phyloP scores from a whole-genome alignment of 35 echinoderm and acorn worm species.

The Apostichopus japonicus region DNA sequence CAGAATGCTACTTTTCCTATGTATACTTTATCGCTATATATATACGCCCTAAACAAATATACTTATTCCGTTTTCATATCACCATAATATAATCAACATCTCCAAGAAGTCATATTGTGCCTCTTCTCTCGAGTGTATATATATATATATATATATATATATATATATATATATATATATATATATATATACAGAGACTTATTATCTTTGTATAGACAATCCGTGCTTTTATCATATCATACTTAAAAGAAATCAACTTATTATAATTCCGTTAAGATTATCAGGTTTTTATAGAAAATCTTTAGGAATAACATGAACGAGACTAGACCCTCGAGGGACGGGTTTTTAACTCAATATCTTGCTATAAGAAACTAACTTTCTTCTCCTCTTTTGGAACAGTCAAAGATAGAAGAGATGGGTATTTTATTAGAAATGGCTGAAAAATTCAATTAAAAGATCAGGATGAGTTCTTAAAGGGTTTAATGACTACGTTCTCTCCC shows the following conservation, averaged over 20 bases:
- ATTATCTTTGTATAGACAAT: background rate
- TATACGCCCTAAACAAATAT: too few species aligned
- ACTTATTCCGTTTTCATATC: too few species aligned
- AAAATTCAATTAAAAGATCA: slow-evolving; percentile 58
- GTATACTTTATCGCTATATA: too few species aligned
- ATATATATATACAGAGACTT: background rate
- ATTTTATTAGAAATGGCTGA: slow-evolving; percentile 40
- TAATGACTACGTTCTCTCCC: slow-evolving; percentile 43
- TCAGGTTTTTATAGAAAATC: slow-evolving; percentile 34
- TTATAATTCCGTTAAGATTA: slow-evolving; percentile 17
- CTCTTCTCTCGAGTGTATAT: too few species aligned
- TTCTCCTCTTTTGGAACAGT: slow-evolving; percentile 24
- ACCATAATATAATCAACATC: too few species aligned
- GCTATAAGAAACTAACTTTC: slow-evolving; percentile 27
- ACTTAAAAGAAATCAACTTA: background rate
- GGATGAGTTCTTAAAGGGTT: slow-evolving; percentile 45
- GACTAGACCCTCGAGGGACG: slow-evolving; percentile 19
- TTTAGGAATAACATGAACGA: slow-evolving; percentile 37
- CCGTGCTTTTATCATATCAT: background rate
- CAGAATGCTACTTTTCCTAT: too few species aligned
- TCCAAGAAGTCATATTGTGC: too few species aligned
- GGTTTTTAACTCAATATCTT: background rate
- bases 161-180: too few species aligned
- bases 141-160: too few species aligned
- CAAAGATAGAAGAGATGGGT: background rate